These are phyloP conservation scores for Heterotis niloticus DNA, from an alignment of 2,113 vertebrate species.

Conservation along the genomic window DNA sequence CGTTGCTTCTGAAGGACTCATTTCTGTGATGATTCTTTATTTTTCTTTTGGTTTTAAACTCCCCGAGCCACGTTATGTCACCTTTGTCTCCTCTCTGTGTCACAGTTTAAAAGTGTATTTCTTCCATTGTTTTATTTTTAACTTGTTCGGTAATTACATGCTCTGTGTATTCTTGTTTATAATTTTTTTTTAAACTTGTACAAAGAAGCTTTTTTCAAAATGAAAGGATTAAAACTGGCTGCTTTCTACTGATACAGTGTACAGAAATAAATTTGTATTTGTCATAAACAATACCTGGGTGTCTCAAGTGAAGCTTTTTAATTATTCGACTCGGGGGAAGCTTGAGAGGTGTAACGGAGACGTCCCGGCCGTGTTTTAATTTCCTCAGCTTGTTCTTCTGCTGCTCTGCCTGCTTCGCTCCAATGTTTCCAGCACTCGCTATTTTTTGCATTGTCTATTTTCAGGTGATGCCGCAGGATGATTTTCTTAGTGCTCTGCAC, in stretches of 20 bases:
- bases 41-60: not conserved
- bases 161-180: constrained; percentile 52
- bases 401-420: not conserved
- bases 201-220: constrained; percentile 64
- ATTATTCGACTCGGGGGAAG: not conserved
- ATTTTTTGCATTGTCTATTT: not conserved
- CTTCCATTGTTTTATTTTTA: constrained; percentile 31
- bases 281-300: constrained; percentile 47
- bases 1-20: not conserved
- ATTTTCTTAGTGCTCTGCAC: not conserved
- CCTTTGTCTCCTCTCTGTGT: not conserved
- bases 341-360: not conserved
- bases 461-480: not conserved
- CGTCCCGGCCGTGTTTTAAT: not conserved
- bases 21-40: not conserved
- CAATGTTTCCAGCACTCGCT: not conserved
- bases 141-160: constrained; percentile 46
- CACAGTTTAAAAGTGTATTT: constrained; percentile 21
- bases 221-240: constrained; percentile 56
- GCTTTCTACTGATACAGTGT: constrained; percentile 73
- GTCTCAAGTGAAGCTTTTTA: constrained; percentile 10
- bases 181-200: constrained; percentile 57
- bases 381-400: not conserved
- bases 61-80: not conserved
- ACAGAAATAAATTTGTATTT: constrained; percentile 73